Evolutionary conservation across 2,888 invertebrate species (phyloP).

Genomic region (Drosophila macrospina): DNA sequence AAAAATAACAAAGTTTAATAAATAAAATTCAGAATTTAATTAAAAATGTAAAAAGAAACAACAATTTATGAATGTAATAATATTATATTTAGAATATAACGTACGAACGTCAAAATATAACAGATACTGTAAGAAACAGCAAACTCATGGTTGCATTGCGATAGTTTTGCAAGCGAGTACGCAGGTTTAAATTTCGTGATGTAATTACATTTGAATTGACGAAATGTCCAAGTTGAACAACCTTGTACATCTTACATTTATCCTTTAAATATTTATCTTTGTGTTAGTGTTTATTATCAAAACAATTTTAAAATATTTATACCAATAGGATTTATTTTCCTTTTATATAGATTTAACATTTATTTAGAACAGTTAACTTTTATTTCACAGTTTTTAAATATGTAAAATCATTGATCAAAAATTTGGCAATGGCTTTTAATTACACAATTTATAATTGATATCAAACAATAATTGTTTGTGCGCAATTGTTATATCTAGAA

Average conservation of each 20-base stretch:
- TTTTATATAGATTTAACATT: slow-evolving; percentile 47
- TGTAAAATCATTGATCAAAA: slow-evolving; percentile 33
- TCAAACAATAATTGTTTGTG: slow-evolving; percentile 39
- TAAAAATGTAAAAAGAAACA: neutral
- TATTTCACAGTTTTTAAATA: slow-evolving; percentile 35
- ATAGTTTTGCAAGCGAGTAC: neutral
- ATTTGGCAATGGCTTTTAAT: slow-evolving; percentile 49
- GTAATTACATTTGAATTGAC: neutral
- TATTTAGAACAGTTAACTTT: slow-evolving; percentile 37
- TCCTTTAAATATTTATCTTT: neutral
- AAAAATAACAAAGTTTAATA: neutral
- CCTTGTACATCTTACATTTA: neutral
- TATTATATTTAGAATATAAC: neutral
- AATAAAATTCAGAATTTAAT: too few species aligned
- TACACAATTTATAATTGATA: slow-evolving; percentile 19
- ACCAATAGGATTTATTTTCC: too few species aligned
- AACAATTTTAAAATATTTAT: neutral
- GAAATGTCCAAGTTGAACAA: neutral
- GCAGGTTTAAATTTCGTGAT: neutral
- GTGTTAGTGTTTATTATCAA: neutral
- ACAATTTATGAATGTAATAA: neutral
- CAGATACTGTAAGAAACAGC: neutral
- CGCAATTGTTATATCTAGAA: slow-evolving; percentile 24
- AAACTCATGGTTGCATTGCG: neutral
- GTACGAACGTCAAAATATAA: neutral